These are phyloP conservation scores for Lytechinus variegatus DNA, from an alignment of 35 echinoderm and acorn worm species.

Conservation along the genomic window DNA sequence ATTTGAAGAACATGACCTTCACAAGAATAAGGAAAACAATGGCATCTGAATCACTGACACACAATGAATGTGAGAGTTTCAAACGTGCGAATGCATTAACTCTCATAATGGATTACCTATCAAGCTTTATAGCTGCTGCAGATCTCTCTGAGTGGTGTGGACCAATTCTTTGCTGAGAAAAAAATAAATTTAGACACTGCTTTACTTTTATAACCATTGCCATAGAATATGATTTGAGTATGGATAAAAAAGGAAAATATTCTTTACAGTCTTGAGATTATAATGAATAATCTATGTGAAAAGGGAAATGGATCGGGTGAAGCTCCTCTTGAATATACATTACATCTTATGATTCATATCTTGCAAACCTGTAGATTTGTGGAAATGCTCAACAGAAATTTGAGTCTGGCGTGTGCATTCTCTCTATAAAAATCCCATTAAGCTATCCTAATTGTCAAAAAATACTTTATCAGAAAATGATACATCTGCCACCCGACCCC, in stretches of 20 bases:
- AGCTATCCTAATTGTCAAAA: background rate
- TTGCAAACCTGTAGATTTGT: background rate
- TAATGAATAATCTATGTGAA: too few species aligned
- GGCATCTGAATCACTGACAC: background rate
- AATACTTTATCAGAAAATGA: background rate
- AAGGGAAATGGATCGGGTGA: background rate
- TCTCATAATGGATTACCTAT: background rate
- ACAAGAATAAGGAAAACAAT: background rate
- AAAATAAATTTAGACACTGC: too few species aligned
- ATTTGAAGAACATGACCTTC: background rate
- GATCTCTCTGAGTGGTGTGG: too few species aligned
- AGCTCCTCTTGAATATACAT: background rate
- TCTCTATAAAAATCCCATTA: background rate
- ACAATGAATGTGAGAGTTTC: background rate
- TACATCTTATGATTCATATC: too few species aligned
- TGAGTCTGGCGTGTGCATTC: background rate
- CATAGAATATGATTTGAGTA: too few species aligned
- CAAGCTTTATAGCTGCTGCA: too few species aligned
- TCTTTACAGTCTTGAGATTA: background rate
- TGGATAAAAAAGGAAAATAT: too few species aligned
- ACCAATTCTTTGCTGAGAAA: too few species aligned
- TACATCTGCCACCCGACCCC: background rate
- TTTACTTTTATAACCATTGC: too few species aligned
- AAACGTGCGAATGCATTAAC: background rate
- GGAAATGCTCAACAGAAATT: background rate